Evolutionary conservation across 2,113 vertebrate genomes (phyloP).

Genomic region (Podarcis cretensis): DNA sequence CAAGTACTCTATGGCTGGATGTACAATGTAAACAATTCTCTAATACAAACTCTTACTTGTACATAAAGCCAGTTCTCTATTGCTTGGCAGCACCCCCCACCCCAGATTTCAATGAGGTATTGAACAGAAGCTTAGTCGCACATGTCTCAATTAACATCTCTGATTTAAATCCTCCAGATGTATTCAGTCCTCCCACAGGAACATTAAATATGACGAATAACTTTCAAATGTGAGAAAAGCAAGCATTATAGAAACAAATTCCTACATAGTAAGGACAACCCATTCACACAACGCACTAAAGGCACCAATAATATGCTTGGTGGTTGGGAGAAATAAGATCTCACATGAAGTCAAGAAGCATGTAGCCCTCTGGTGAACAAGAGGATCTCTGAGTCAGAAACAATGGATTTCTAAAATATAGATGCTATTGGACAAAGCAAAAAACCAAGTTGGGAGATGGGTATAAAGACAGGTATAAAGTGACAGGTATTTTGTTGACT

Average conservation of each 20-base stretch:
- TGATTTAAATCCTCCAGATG: slow-evolving; percentile 13
- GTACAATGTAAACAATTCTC: accelerated
- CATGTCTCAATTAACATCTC: slow-evolving; percentile 26
- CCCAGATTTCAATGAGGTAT: slow-evolving; percentile 4
- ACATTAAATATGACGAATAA: slow-evolving; percentile 10
- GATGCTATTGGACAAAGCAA: accelerated
- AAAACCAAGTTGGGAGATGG: background rate
- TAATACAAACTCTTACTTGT: slow-evolving; percentile 40
- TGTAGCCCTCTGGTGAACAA: background rate
- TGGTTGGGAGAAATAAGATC: background rate
- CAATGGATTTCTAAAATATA: slow-evolving; percentile 7
- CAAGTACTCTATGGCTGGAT: slow-evolving; percentile 30
- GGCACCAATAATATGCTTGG: background rate
- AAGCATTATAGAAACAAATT: slow-evolving; percentile 1
- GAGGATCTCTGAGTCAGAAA: background rate
- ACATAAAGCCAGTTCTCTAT: slow-evolving; percentile 30
- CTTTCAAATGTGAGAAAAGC: slow-evolving; percentile 26
- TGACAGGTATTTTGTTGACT: background rate
- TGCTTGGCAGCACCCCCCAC: slow-evolving; percentile 32
- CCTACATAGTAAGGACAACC: background rate
- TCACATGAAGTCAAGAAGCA: background rate
- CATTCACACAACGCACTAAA: background rate
- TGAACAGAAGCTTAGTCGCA: background rate
- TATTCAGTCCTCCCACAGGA: slow-evolving; percentile 43
- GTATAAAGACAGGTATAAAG: background rate